Conservation (phyloP, 2,113 vertebrate species). For the Paracanthobrama guichenoti region DNA sequence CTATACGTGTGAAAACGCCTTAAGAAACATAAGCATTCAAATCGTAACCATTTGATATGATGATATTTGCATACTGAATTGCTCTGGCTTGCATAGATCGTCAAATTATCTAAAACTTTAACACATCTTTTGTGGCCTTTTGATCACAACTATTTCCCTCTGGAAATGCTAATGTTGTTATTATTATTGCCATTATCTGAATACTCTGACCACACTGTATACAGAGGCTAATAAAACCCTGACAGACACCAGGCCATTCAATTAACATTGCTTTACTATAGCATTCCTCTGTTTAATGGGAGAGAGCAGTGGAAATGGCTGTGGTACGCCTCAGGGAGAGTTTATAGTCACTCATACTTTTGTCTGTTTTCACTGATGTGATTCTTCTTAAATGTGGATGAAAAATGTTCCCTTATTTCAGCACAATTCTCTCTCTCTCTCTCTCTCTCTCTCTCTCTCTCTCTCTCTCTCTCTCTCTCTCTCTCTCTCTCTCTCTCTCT, state of each 20-base stretch:
- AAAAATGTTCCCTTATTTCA: slow-evolving; percentile 62
- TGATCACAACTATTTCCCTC: not conserved
- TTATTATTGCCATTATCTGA: not conserved
- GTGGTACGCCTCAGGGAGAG: slow-evolving; percentile 63
- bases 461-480: not conserved
- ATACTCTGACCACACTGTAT: not conserved
- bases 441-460: slow-evolving; percentile 17
- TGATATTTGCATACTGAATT: not conserved
- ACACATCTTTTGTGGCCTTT: not conserved
- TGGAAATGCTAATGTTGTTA: slow-evolving; percentile 7
- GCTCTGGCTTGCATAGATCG: not conserved
- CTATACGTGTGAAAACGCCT: no score
- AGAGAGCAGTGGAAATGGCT: slow-evolving; percentile 69
- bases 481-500: not conserved
- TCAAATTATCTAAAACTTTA: not conserved
- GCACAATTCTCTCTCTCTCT: slow-evolving; percentile 40
- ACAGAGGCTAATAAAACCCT: not conserved
- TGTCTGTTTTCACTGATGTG: slow-evolving; percentile 33
- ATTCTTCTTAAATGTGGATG: slow-evolving; percentile 57
- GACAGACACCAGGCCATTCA: slow-evolving; percentile 9
- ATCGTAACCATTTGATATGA: not conserved
- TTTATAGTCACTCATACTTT: slow-evolving; percentile 24
- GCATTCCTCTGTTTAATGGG: slow-evolving; percentile 61
- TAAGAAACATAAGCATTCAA: not conserved
- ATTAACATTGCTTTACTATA: not conserved